A percentile compares a stretch with the other conserved stretches of the same genome.
Evolutionary conservation across 2,888 invertebrate genomes (phyloP).

Genomic region (Palloptera scutellata): DNA sequence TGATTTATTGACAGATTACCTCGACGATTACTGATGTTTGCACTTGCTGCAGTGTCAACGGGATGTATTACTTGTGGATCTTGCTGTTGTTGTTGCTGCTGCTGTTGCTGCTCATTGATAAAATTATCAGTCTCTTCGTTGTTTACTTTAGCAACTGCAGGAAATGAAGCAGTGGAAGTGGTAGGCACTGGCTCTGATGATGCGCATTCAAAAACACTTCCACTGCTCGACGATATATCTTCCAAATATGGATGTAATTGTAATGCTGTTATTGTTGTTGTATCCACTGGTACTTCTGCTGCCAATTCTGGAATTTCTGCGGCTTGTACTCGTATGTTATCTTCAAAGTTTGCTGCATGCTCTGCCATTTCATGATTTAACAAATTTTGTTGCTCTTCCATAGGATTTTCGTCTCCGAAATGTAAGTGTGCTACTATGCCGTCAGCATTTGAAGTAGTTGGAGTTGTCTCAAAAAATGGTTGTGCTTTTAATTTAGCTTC

Average conservation of each 20-base stretch:
- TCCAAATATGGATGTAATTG: conserved; percentile 44
- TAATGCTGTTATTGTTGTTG: not conserved
- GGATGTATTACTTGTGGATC: not conserved
- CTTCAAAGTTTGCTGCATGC: conserved; percentile 15
- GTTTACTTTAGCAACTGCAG: conserved; percentile 26
- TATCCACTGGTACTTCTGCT: not conserved
- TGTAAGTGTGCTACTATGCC: not conserved
- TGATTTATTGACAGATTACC: conserved; percentile 14
- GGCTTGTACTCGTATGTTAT: not conserved
- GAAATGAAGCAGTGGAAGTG: conserved; percentile 3
- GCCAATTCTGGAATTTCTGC: conserved; percentile 40
- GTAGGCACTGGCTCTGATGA: conserved; percentile 6
- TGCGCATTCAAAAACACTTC: conserved; percentile 32
- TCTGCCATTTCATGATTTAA: conserved; percentile 47
- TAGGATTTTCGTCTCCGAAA: conserved; percentile 24
- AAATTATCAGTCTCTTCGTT: conserved; percentile 60
- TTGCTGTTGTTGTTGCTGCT: conserved; percentile 23
- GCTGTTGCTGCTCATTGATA: conserved; percentile 49
- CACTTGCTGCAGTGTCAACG: not conserved
- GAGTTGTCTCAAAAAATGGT: conserved; percentile 24
- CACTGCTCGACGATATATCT: conserved; percentile 39
- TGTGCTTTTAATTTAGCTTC: conserved; percentile 24
- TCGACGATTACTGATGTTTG: not conserved
- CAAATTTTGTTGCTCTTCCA: conserved; percentile 51
- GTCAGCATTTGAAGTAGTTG: not conserved